Percentiles rank a stretch among this genome's conserved stretches.
Evolutionary conservation across 2,888 invertebrate species (phyloP).

Genomic region (Achlya flavicornis): DNA sequence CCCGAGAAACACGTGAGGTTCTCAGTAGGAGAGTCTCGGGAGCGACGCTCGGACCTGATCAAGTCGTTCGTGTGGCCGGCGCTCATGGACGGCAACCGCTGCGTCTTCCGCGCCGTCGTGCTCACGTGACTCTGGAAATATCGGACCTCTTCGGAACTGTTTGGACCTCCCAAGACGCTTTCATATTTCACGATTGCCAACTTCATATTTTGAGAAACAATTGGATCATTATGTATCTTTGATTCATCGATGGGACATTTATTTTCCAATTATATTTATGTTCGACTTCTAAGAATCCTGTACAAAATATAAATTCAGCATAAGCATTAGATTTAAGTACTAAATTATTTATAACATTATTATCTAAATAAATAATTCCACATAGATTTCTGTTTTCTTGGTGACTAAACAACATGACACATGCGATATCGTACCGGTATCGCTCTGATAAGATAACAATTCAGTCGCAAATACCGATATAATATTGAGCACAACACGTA

Average conservation of each 20-base stretch:
- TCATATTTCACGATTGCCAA: background rate
- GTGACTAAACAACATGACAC: slow-evolving; percentile 10
- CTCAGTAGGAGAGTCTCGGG: slow-evolving; percentile 84
- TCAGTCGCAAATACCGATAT: slow-evolving; percentile 9
- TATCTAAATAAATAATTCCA: slow-evolving; percentile 19
- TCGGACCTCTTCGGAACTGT: background rate
- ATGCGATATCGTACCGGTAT: slow-evolving; percentile 23
- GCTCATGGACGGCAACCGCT: slow-evolving; percentile 89
- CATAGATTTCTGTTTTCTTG: slow-evolving; percentile 24
- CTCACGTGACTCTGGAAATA: slow-evolving; percentile 83
- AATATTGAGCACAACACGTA: background rate
- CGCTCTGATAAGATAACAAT: slow-evolving; percentile 42
- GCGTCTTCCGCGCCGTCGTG: slow-evolving; percentile 93
- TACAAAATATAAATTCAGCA: background rate
- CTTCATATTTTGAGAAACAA: no score
- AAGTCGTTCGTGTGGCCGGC: slow-evolving; percentile 95
- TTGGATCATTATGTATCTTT: no score
- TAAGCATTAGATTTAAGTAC: background rate
- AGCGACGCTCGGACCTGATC: slow-evolving; percentile 89
- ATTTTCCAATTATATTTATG: slow-evolving; percentile 1
- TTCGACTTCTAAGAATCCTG: slow-evolving; percentile 6
- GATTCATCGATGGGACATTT: no score
- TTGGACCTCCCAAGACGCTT: background rate
- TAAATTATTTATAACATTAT: slow-evolving; percentile 13
- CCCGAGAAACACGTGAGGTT: slow-evolving; percentile 91